Base-by-base conservation (phyloP, 2,797 vertebrate species). In the Pangasius larnaudii region DNA sequence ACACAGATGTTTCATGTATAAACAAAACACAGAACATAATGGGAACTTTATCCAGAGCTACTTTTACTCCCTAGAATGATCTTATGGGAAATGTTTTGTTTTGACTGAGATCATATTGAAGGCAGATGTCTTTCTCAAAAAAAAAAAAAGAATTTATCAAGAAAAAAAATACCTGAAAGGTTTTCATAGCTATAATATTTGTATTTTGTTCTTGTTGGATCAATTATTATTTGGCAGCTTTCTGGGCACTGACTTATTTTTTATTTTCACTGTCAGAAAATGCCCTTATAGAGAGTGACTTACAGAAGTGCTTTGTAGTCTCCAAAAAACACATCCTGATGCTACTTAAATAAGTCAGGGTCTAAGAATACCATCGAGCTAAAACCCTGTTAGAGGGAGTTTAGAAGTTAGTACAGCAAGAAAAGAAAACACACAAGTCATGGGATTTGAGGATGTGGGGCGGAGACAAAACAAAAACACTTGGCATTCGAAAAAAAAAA, bases 1-100 rank as follows among this genome's bases (percentile, higher is more conserved):
- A 71, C 18, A 74, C 51, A 75, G 58, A 46, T 56, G 53, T 56
- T 56, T 18, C 2, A 14, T 56, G 16, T 56, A 56, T 56, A 42
- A 46, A 82, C 42, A 49, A 69, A 51, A 87, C 58, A 58, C 49
- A 74, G 11, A 51, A 59, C 8, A 14, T 36, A 46, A 84, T 69
- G 27, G 7, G 1, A 83, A 63, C 27, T 49, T 49, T 65, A 67
- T 65, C 3, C 81, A 83, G 27, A 83, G 81, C 27, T 30, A 42
- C 3, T 11, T 67, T 30, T 63, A 46, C 81, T 49, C 65, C 16
- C 27, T 22, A 61, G 33, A 85, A 74, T 65, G 56, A 56, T 56
- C 85, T 80, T 65, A 16, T 49, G 42, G 14, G 39, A 83, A 65
- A 63, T 42, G 36, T 82, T 63, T 39, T 82, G 36, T 65, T 83